phyloP scores from a whole-genome alignment of 2,888 invertebrate genomes.

The Ptychoptera albimana region DNA sequence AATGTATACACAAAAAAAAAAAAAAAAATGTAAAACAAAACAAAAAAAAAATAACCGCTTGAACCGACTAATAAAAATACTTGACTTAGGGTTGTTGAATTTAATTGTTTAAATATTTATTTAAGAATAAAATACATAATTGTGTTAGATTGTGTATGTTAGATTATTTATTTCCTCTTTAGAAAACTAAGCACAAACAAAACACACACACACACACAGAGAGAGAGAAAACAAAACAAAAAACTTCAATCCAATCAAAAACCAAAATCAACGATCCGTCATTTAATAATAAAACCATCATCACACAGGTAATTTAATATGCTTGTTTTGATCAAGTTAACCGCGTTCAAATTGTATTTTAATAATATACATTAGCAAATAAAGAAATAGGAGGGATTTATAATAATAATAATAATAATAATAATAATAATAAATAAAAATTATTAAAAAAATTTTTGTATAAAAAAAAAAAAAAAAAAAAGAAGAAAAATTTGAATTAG shows the following conservation, averaged over 20 bases:
- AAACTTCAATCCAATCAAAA: neutral
- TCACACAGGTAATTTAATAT: constrained; percentile 16
- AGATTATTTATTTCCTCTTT: too few relatives aligned
- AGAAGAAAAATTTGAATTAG: neutral
- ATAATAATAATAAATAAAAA: neutral
- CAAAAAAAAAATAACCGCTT: too few relatives aligned
- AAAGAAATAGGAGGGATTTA: constrained; percentile 1
- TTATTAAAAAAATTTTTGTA: neutral
- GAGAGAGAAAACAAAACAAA: neutral
- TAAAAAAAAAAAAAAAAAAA: neutral
- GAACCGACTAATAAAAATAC: too few relatives aligned
- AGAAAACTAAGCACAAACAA: too few relatives aligned
- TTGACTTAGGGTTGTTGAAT: too few relatives aligned
- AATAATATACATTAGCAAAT: neutral
- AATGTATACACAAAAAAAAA: too few relatives aligned
- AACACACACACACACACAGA: too few relatives aligned
- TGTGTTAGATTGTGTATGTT: neutral
- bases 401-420: neutral
- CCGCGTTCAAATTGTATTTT: neutral
- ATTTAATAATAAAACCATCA: constrained; percentile 13
- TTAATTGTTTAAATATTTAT: neutral
- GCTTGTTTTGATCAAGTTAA: constrained; percentile 6
- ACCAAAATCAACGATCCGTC: neutral
- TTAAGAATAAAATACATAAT: neutral
- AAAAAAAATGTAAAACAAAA: too few relatives aligned